Conservation (phyloP, 1,140 invertebrate genomes). For the Cydia splendana region DNA sequence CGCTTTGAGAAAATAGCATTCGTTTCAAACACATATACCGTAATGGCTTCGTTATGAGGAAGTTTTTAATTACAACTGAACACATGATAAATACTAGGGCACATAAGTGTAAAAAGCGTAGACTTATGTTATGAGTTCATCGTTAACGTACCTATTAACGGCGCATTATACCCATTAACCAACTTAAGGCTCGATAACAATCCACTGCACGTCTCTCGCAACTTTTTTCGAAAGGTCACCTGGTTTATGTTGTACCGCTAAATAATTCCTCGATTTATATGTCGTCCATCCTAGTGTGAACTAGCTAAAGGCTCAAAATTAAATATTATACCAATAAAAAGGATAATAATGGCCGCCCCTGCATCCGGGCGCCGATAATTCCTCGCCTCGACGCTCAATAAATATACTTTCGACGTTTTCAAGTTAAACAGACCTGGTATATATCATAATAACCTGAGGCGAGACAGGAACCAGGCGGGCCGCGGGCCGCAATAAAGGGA, state of each 20-base stretch:
- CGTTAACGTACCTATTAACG: slow-evolving; percentile 10
- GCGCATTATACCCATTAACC: slow-evolving; percentile 17
- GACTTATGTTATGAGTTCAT: slow-evolving; percentile 4
- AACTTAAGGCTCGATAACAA: background rate
- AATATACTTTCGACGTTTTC: slow-evolving; percentile 77
- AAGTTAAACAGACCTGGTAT: slow-evolving; percentile 69
- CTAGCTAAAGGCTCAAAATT: slow-evolving; percentile 74
- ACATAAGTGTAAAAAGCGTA: background rate
- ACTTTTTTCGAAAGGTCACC: slow-evolving; percentile 20
- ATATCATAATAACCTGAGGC: slow-evolving; percentile 75
- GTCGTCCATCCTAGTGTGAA: slow-evolving; percentile 52
- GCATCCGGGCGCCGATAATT: slow-evolving; percentile 73
- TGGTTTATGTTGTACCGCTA: slow-evolving; percentile 37
- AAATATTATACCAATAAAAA: slow-evolving; percentile 80
- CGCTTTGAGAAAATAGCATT: background rate
- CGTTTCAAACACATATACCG: background rate
- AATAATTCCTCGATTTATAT: slow-evolving; percentile 74
- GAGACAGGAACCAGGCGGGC: slow-evolving; percentile 68
- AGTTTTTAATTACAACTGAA: background rate
- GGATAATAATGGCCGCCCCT: slow-evolving; percentile 73
- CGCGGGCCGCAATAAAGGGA: slow-evolving; percentile 73
- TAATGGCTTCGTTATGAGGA: background rate
- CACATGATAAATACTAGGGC: background rate
- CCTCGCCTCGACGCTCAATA: slow-evolving; percentile 64
- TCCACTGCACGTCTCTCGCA: slow-evolving; percentile 3